These are phyloP conservation scores for Scaptomyza cyrtandrae DNA, from an alignment of 2,888 invertebrate genomes.

Conservation along the genomic window DNA sequence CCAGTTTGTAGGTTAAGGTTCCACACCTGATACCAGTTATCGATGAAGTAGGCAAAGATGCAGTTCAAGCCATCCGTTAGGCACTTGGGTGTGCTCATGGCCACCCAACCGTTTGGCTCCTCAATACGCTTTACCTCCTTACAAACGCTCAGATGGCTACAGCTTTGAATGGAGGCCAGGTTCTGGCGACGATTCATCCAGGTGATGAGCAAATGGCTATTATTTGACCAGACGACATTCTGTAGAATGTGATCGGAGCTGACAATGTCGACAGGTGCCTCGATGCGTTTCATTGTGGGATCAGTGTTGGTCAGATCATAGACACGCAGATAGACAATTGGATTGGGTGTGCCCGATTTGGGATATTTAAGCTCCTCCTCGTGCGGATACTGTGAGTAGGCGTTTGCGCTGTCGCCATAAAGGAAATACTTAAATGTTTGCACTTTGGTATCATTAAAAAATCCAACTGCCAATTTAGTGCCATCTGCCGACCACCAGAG, in stretches of 20 bases:
- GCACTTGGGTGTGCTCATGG: constrained; percentile 86
- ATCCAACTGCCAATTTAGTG: constrained; percentile 88
- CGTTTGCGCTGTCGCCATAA: constrained; percentile 88
- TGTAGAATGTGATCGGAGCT: constrained; percentile 88
- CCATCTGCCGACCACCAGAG: constrained; percentile 92
- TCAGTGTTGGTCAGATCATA: constrained; percentile 85
- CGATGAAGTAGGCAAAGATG: constrained; percentile 83
- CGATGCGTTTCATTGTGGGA: constrained; percentile 82
- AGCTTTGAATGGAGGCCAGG: constrained; percentile 81
- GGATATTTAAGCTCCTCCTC: constrained; percentile 90
- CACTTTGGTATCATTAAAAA: constrained; percentile 90
- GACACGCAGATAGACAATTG: constrained; percentile 88
- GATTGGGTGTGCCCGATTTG: constrained; percentile 91
- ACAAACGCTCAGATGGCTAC: constrained; percentile 71
- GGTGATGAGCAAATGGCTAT: constrained; percentile 88
- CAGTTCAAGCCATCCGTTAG: constrained; percentile 69
- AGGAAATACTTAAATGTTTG: constrained; percentile 87
- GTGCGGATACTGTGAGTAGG: constrained; percentile 88
- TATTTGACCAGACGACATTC: constrained; percentile 90
- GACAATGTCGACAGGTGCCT: constrained; percentile 86
- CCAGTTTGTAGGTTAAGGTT: constrained; percentile 80
- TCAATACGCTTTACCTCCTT: constrained; percentile 85
- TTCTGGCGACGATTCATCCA: constrained; percentile 96
- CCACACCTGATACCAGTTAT: constrained; percentile 85
- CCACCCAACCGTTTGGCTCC: constrained; percentile 90